Percentiles rank a stretch among this genome's conserved stretches.
Evolutionary conservation across 2,113 vertebrate species (phyloP).

Genomic region (Anhinga anhinga): DNA sequence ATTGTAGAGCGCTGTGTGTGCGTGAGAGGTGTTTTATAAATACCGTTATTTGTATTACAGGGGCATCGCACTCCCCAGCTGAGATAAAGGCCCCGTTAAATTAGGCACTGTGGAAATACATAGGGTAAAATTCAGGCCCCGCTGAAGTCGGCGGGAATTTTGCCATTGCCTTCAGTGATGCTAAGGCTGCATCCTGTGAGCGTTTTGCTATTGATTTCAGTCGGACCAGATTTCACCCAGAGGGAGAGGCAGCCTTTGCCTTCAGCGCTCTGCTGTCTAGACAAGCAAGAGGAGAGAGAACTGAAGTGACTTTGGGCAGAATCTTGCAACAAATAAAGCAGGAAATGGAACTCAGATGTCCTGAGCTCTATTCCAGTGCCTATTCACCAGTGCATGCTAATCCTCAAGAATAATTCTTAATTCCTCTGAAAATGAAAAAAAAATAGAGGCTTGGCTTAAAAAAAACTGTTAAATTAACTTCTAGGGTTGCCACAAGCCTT

Average conservation of each 20-base stretch:
- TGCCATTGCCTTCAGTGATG: neutral
- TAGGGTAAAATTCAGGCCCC: neutral
- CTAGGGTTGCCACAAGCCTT: neutral
- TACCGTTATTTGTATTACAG: neutral
- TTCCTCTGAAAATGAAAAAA: neutral
- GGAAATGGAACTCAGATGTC: constrained; percentile 15
- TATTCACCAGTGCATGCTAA: neutral
- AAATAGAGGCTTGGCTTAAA: neutral
- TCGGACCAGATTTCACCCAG: constrained; percentile 23
- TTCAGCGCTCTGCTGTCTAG: constrained; percentile 11
- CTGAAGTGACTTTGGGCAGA: neutral
- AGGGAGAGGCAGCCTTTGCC: neutral
- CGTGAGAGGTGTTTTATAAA: neutral
- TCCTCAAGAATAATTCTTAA: constrained; percentile 10
- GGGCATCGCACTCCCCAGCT: neutral
- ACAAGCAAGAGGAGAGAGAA: neutral
- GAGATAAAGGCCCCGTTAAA: constrained; percentile 12
- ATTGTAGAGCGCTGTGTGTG: neutral
- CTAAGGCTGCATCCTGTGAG: neutral
- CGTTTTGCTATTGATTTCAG: neutral
- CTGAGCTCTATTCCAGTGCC: neutral
- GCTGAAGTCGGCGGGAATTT: neutral
- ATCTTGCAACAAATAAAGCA: neutral
- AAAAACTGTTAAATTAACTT: neutral
- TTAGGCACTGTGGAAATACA: neutral